Conservation (phyloP, 2,113 vertebrate genomes). For the Amphilophus citrinellus region DNA sequence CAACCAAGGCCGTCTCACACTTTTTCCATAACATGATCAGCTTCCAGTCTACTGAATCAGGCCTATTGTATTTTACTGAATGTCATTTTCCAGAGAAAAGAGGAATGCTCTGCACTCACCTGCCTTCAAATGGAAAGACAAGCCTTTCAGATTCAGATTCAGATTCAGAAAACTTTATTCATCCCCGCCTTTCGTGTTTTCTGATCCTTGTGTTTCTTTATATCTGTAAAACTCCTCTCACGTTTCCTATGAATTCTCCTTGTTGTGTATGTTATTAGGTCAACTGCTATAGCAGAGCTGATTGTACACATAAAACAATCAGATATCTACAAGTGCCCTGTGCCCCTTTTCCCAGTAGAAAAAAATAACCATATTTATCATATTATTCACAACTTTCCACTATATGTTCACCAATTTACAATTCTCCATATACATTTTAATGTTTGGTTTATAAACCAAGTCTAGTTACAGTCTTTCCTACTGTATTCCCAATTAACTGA, state of each 20-base stretch:
- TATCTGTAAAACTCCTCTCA: neutral
- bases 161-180: too few relatives aligned
- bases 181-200: neutral
- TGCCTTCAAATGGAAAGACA: neutral
- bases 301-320: neutral
- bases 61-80: neutral
- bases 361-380: neutral
- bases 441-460: neutral
- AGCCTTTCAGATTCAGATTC: neutral
- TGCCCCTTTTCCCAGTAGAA: rapidly evolving
- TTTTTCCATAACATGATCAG: neutral
- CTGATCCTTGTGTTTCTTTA: neutral
- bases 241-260: neutral
- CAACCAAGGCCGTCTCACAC: neutral
- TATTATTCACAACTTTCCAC: neutral
- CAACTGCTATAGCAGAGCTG: neutral
- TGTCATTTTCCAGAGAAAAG: neutral
- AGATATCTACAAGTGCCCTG: neutral
- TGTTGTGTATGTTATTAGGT: neutral
- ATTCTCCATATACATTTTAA: neutral
- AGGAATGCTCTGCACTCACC: neutral
- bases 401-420: neutral
- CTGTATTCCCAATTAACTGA: neutral
- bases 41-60: neutral
- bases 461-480: neutral